Evolutionary conservation across 2,888 invertebrate species (phyloP).

Genomic region (Temnothorax ravouxi): DNA sequence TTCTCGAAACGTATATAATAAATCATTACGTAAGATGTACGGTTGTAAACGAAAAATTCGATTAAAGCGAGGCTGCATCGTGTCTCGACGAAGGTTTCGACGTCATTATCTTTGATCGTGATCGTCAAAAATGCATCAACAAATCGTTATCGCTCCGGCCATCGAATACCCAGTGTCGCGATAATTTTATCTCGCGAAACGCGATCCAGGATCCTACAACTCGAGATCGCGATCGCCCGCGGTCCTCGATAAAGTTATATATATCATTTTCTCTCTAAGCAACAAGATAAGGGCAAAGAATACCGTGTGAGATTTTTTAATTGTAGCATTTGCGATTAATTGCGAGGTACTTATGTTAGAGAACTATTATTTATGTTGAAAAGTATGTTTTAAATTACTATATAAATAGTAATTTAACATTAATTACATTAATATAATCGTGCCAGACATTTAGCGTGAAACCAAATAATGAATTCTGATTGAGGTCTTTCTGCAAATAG

Average conservation of each 20-base stretch:
- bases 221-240: slow-evolving; percentile 25
- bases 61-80: slow-evolving; percentile 20
- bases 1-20: slow-evolving; percentile 32
- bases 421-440: neutral
- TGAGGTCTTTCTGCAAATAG: neutral
- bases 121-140: slow-evolving; percentile 11
- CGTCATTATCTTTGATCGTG: slow-evolving; percentile 11
- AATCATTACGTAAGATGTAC: slow-evolving; percentile 28
- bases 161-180: slow-evolving; percentile 35
- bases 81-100: neutral
- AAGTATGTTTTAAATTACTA: neutral
- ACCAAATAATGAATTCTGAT: neutral
- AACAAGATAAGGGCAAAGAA: slow-evolving; percentile 15
- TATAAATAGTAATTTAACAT: neutral
- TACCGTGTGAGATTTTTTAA: neutral
- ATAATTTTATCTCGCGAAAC: slow-evolving; percentile 47
- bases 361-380: neutral
- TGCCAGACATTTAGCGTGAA: neutral
- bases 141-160: neutral
- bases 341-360: neutral
- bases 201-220: neutral
- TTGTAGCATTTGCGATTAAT: neutral
- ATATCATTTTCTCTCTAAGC: slow-evolving; percentile 19
- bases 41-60: slow-evolving; percentile 1
- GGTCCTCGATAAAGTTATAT: neutral